Conservation (phyloP, 2,113 vertebrate genomes). For the Anoplopoma fimbria region DNA sequence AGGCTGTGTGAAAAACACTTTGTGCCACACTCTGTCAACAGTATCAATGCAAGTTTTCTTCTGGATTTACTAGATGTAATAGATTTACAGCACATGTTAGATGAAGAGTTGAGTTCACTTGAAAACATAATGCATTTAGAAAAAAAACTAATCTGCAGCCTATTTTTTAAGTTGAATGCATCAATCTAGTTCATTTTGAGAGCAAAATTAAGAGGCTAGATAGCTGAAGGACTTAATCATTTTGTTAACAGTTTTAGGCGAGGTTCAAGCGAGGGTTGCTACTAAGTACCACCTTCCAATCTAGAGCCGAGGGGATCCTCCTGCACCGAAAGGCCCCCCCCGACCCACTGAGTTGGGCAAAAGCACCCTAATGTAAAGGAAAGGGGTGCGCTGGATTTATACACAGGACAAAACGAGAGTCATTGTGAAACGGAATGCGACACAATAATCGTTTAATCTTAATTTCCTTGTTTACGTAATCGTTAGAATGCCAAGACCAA, state of each 20-base stretch:
- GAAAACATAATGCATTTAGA: neutral
- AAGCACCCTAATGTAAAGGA: neutral
- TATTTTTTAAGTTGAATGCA: too few species aligned
- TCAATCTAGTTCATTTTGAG: neutral
- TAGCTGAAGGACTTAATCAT: neutral
- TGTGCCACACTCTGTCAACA: constrained; percentile 46
- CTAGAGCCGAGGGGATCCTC: neutral
- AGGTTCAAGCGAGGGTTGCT: neutral
- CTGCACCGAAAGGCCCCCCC: too few species aligned
- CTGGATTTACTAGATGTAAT: neutral
- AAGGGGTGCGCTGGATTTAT: too few species aligned
- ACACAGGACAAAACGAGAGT: neutral
- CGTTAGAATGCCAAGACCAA: neutral
- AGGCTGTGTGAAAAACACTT: constrained; percentile 46
- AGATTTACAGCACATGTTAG: neutral
- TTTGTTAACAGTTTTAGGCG: neutral
- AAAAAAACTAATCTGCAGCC: too few species aligned
- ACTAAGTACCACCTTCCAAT: neutral
- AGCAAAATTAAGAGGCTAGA: neutral
- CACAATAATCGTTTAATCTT: neutral
- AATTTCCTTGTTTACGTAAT: too few species aligned
- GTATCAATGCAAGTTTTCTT: constrained; percentile 14
- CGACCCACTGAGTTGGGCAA: neutral
- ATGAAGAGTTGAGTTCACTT: constrained; percentile 1
- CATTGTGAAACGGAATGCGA: neutral